These are phyloP conservation scores for Hirtodrosophila alboralis DNA, from an alignment of 2,888 invertebrate genomes.

Conservation along the genomic window DNA sequence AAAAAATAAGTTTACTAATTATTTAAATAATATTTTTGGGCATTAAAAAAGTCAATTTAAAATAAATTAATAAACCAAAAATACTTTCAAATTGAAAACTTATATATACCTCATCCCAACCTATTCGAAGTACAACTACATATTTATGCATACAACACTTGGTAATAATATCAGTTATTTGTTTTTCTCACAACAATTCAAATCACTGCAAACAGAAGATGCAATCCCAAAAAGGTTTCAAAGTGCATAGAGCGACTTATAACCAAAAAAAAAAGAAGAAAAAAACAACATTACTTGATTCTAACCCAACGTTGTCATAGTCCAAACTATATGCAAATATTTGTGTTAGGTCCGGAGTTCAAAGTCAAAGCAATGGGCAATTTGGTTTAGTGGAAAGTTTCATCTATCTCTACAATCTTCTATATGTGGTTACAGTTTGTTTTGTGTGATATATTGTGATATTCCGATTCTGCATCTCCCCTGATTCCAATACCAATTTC, in stretches of 20 bases:
- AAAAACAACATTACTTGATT: slow-evolving; percentile 28
- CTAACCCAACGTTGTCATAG: slow-evolving; percentile 27
- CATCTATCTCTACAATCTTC: slow-evolving; percentile 21
- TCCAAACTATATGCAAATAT: slow-evolving; percentile 50
- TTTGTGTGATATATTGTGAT: slow-evolving; percentile 7
- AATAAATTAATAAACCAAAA: no score
- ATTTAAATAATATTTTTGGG: no score
- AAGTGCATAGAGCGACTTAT: slow-evolving; percentile 40
- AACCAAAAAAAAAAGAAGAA: slow-evolving; percentile 33
- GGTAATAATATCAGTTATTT: slow-evolving; percentile 49
- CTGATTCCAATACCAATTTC: slow-evolving; percentile 10
- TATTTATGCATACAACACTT: slow-evolving; percentile 9
- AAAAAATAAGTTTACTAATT: no score
- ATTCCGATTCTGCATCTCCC: slow-evolving; percentile 15
- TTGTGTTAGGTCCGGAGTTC: slow-evolving; percentile 35
- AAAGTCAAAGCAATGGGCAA: slow-evolving; percentile 24
- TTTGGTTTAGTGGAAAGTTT: slow-evolving; percentile 21
- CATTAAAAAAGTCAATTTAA: no score
- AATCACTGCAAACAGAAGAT: slow-evolving; percentile 61
- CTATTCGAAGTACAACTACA: neutral
- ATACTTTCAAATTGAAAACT: no score
- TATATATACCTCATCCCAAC: no score
- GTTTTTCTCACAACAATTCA: slow-evolving; percentile 72
- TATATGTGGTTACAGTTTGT: slow-evolving; percentile 14
- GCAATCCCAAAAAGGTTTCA: slow-evolving; percentile 50